Evolutionary conservation across 2,113 vertebrate genomes (phyloP).

Genomic region (Ageneiosus marmoratus): DNA sequence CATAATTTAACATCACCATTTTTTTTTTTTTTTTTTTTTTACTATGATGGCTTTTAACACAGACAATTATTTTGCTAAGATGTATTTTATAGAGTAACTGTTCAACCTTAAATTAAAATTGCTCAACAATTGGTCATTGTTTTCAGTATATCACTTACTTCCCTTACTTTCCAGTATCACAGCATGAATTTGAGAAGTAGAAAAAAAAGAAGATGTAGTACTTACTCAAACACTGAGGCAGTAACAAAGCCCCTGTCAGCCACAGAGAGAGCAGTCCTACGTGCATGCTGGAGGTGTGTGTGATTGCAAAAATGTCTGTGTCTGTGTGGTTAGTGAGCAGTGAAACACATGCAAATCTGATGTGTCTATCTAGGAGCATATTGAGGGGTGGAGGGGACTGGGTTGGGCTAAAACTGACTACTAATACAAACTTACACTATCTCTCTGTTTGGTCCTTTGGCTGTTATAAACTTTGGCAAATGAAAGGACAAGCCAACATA

Average conservation of each 20-base stretch:
- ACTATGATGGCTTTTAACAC: neutral
- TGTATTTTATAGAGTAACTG: neutral
- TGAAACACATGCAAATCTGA: neutral
- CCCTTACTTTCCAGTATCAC: neutral
- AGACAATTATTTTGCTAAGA: neutral
- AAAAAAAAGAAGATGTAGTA: constrained; percentile 4
- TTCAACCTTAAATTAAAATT: no score
- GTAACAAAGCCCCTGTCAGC: constrained; percentile 45
- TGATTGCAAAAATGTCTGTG: neutral
- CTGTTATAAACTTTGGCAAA: neutral
- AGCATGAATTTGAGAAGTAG: neutral
- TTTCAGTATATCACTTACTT: neutral
- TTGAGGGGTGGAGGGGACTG: neutral
- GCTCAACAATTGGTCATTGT: neutral
- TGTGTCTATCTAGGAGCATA: constrained; percentile 15
- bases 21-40: neutral
- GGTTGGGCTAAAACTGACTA: constrained; percentile 24
- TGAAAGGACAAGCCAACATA: neutral
- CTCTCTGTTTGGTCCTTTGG: neutral
- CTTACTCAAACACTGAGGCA: constrained; percentile 54
- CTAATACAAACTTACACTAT: neutral
- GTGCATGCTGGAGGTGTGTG: constrained; percentile 49
- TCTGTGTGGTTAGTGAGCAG: neutral
- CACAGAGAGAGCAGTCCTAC: constrained; percentile 48
- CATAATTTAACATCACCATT: neutral